These are phyloP conservation scores for Homarus gammarus DNA, from an alignment of 2,888 invertebrate species.

Conservation along the genomic window DNA sequence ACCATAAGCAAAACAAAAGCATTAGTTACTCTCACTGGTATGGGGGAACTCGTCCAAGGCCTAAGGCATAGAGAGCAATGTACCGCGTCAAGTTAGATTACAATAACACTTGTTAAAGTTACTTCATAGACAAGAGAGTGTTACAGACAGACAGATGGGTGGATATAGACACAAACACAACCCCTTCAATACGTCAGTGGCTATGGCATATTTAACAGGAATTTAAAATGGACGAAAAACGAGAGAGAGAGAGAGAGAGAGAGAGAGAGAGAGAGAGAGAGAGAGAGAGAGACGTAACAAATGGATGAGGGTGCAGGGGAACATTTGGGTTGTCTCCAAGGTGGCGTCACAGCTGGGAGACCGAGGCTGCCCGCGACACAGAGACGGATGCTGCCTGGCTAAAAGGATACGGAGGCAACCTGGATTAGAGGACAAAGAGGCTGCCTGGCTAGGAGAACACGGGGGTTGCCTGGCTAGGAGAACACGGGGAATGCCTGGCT, in stretches of 20 bases:
- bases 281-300: neutral
- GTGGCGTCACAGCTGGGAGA: neutral
- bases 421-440: neutral
- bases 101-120: too few species aligned
- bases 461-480: neutral
- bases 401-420: neutral
- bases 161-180: too few species aligned
- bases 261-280: slow-evolving; percentile 41
- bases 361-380: neutral
- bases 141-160: too few species aligned
- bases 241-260: slow-evolving; percentile 3
- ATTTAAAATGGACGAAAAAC: too few species aligned
- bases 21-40: too few species aligned
- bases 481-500: neutral
- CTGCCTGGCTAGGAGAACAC: neutral
- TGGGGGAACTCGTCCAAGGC: too few species aligned
- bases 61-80: too few species aligned
- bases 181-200: too few species aligned
- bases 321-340: neutral
- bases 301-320: neutral
- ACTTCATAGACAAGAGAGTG: too few species aligned
- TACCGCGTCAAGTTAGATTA: too few species aligned
- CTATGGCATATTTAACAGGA: too few species aligned
- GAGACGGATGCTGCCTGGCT: neutral
- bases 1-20: too few species aligned